Evolutionary conservation across 53 echinoderm and acorn worm genomes (phyloP).

Genomic region (Temnopleurus reevesii): DNA sequence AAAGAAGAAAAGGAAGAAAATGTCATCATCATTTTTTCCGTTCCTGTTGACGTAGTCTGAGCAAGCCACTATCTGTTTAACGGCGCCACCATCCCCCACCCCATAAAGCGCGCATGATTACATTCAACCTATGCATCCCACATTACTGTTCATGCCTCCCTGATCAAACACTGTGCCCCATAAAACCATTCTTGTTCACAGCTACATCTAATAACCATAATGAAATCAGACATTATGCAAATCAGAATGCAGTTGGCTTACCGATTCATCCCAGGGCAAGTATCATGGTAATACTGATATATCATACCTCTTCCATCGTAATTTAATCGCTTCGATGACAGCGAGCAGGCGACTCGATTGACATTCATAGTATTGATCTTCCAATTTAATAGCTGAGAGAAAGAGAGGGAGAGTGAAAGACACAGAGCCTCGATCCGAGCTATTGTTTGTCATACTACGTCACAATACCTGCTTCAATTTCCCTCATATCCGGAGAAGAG

Average conservation of each 20-base stretch:
- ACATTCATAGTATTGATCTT: slow-evolving; percentile 18
- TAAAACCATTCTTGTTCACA: no score
- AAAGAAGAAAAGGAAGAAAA: no score
- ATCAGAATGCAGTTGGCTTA: background rate
- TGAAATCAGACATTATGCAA: background rate
- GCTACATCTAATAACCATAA: no score
- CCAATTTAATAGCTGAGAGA: background rate
- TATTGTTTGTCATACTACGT: background rate
- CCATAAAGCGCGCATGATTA: no score
- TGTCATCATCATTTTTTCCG: no score
- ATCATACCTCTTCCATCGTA: background rate
- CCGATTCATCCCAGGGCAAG: background rate
- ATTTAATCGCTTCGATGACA: background rate
- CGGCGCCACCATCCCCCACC: no score
- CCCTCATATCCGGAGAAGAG: slow-evolving; percentile 20
- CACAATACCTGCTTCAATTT: slow-evolving; percentile 5
- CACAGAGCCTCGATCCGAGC: background rate
- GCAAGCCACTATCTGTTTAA: no score
- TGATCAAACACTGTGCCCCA: no score
- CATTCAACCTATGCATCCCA: no score
- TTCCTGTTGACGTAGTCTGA: no score
- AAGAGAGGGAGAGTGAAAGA: no score
- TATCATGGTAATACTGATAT: background rate
- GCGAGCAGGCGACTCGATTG: background rate
- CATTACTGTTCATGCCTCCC: no score